These are phyloP conservation scores for Rhadinocentrus ornatus DNA, from an alignment of 2,797 vertebrate genomes.

Conservation along the genomic window DNA sequence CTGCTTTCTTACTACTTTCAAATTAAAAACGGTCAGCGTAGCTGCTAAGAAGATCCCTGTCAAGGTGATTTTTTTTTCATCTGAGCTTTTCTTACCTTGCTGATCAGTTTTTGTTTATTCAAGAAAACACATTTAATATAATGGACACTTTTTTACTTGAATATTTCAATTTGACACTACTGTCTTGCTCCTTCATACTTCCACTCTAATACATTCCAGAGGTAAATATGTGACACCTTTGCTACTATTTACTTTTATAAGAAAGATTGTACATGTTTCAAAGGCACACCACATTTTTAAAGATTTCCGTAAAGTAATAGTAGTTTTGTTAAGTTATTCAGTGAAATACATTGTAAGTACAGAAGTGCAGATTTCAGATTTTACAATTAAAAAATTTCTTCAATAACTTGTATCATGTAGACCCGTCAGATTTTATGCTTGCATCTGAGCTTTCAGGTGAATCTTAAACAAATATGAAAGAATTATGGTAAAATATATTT, in stretches of 20 bases:
- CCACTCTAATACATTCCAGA: neutral
- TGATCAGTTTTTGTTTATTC: conserved; percentile 12
- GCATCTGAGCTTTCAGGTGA: neutral
- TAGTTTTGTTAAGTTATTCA: neutral
- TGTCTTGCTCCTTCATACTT: neutral
- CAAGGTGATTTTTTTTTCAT: conserved; percentile 1
- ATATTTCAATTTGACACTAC: neutral
- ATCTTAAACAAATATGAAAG: neutral
- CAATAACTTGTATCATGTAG: neutral
- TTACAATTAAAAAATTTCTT: no score
- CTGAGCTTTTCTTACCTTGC: conserved; percentile 21
- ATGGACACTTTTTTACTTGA: neutral
- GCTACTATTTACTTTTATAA: neutral
- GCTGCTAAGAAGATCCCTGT: conserved; percentile 7
- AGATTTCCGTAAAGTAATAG: neutral
- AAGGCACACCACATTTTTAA: neutral
- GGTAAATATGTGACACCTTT: neutral
- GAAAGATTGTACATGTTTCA: neutral
- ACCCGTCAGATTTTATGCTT: neutral
- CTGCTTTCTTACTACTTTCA: conserved; percentile 24
- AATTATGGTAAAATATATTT: neutral
- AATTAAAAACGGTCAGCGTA: conserved; percentile 38
- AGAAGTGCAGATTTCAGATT: neutral
- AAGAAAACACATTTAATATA: neutral
- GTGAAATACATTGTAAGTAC: neutral